Evolutionary conservation across 2,888 invertebrate genomes (phyloP).

Genomic region (Pristionchus japonicus): DNA sequence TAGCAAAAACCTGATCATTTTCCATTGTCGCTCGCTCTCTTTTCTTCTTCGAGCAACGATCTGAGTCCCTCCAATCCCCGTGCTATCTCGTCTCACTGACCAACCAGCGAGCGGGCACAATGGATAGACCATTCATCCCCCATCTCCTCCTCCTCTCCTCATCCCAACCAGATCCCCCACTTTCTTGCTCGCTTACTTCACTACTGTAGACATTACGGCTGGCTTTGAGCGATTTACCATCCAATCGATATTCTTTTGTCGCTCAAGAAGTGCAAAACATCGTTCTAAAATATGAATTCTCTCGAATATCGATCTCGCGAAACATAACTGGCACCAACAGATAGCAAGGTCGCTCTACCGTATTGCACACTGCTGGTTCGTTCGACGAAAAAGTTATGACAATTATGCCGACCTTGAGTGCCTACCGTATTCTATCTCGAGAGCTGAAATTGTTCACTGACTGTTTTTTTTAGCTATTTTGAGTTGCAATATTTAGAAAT

Average conservation of each 20-base stretch:
- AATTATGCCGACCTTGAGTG: conserved; percentile 5
- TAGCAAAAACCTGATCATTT: neutral
- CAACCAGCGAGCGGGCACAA: neutral
- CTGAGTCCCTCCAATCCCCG: neutral
- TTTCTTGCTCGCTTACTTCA: conserved; percentile 17
- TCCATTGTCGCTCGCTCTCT: neutral
- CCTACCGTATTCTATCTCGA: neutral
- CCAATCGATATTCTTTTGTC: neutral
- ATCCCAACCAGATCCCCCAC: conserved; percentile 8
- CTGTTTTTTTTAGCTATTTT: no score
- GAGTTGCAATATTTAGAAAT: no score
- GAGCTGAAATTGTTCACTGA: neutral
- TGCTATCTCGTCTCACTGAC: neutral
- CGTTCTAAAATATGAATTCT: neutral
- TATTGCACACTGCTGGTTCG: no score
- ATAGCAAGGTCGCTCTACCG: neutral
- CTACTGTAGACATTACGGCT: conserved; percentile 4
- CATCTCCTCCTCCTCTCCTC: neutral
- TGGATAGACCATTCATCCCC: neutral
- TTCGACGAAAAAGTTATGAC: neutral
- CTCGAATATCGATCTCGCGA: neutral
- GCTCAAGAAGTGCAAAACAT: no score
- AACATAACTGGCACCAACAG: neutral
- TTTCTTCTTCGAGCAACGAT: neutral
- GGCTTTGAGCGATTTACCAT: neutral